Evolutionary conservation across 2,888 invertebrate genomes (phyloP), one percentile per base, ranked within the genome.

Genomic region (Oxycera nigricornis): DNA sequence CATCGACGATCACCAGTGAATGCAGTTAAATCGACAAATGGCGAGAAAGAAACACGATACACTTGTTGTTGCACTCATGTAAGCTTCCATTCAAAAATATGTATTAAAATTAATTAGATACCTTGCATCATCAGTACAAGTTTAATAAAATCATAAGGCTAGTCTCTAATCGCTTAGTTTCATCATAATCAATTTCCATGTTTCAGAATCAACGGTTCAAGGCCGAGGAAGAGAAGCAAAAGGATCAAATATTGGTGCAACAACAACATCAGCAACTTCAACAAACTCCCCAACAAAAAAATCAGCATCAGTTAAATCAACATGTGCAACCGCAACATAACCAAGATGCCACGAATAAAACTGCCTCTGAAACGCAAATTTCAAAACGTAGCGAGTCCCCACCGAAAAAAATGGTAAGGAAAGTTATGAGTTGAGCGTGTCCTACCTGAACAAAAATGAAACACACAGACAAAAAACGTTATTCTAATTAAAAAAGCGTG

Each of bases 1-100:
- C 86, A 88, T 77, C 86, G 90, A 74, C 86, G 88, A 77, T 82
- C 81, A 78, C 84, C 82, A 77, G 82, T 80, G 17, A 4, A 70
- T 14, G 24, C 35, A 20, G 22, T 57, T 9, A 61, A 77, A 75
- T 72, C 78, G 50, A 39, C 79, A 75, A 57, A 73, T 28, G 72
- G 76, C 78, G 77, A 81, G 74, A 77, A 76, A 68, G 77, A 75
- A 74, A 77, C 73, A 72, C 77, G 72, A 41, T 80, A 81, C 76
- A 80, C 81, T 20, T 84, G 84, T 78, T 84, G 85, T 76, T 83
- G 84, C 77, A 78, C 83, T 50, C 82, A 81, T 78, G 84, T 84
- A 82, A 84, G 82, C 81, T 75, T 26, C n/a, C n/a, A n/a, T n/a
- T n/a, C n/a, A n/a, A n/a, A n/a, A n/a, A n/a, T n/a, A n/a, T n/a